Percentiles rank a stretch among this genome's conserved stretches.
Evolutionary conservation across 2,888 invertebrate species (phyloP).

Genomic region (Ernsta delagoae): DNA sequence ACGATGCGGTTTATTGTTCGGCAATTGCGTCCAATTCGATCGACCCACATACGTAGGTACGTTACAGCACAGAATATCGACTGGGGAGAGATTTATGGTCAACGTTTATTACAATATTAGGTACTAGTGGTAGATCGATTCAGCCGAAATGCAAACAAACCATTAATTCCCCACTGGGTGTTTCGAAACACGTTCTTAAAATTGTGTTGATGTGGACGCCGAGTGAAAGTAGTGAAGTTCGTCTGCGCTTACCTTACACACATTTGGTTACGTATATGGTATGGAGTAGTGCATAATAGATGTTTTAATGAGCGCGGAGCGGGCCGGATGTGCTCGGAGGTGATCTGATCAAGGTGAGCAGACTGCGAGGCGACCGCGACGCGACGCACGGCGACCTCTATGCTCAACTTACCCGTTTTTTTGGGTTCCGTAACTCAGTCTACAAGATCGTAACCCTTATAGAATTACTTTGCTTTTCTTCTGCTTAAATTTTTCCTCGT

Average conservation of each 20-base stretch:
- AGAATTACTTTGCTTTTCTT: no score
- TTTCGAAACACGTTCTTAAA: constrained; percentile 46
- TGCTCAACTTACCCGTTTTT: constrained; percentile 62
- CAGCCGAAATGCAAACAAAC: constrained; percentile 27
- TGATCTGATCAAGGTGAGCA: constrained; percentile 73
- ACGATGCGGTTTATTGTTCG: constrained; percentile 2
- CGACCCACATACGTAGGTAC: neutral
- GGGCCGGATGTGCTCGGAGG: constrained; percentile 58
- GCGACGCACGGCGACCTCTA: constrained; percentile 65
- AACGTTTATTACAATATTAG: constrained; percentile 3
- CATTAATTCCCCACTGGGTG: constrained; percentile 41
- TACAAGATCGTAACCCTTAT: no score
- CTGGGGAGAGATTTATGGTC: neutral
- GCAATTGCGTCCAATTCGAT: constrained; percentile 11
- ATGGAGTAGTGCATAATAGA: constrained; percentile 47
- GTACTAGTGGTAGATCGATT: neutral
- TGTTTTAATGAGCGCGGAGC: constrained; percentile 56
- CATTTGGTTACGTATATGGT: constrained; percentile 46
- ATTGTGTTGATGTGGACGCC: constrained; percentile 51
- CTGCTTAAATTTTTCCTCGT: no score
- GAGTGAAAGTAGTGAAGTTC: constrained; percentile 60
- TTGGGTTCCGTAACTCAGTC: no score
- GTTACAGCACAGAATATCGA: constrained; percentile 1
- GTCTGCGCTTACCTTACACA: constrained; percentile 43
- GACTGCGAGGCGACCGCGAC: constrained; percentile 80